Conservation (phyloP, 2,888 invertebrate species). For the Fragum fragum region DNA sequence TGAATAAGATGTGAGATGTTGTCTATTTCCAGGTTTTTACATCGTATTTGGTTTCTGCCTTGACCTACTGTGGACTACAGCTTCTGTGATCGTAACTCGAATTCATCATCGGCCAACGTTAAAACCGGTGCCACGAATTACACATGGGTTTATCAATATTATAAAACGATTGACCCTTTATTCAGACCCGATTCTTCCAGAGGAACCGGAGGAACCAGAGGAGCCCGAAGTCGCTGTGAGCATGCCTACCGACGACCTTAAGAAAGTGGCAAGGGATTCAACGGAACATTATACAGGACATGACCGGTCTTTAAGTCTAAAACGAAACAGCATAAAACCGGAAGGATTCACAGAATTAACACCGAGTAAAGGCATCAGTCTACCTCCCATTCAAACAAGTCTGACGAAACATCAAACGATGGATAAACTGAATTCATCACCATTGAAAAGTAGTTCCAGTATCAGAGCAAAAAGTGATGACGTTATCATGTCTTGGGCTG, state of each 20-base stretch:
- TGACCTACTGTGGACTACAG: slow-evolving; percentile 25
- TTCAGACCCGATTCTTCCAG: background rate
- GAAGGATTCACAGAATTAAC: slow-evolving; percentile 55
- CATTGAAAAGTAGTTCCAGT: background rate
- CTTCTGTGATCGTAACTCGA: slow-evolving; percentile 21
- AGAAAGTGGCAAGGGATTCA: slow-evolving; percentile 43
- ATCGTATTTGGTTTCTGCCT: slow-evolving; percentile 40
- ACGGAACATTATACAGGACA: background rate
- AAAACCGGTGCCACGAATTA: background rate
- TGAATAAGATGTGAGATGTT: too few relatives aligned
- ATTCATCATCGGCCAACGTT: slow-evolving; percentile 28
- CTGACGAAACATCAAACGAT: background rate
- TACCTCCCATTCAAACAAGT: slow-evolving; percentile 28
- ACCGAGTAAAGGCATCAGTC: slow-evolving; percentile 33
- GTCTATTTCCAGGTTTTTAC: slow-evolving; percentile 47
- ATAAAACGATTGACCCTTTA: slow-evolving; percentile 28
- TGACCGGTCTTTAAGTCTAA: background rate
- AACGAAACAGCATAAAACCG: slow-evolving; percentile 38
- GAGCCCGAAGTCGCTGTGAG: slow-evolving; percentile 16
- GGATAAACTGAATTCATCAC: background rate
- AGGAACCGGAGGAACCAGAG: slow-evolving; percentile 1
- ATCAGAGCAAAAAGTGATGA: background rate
- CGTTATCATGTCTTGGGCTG: slow-evolving; percentile 35
- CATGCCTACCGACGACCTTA: slow-evolving; percentile 54
- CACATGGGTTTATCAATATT: background rate